phyloP scores from a whole-genome alignment of 2,888 invertebrate genomes.

The Caenorhabditis uteleia region DNA sequence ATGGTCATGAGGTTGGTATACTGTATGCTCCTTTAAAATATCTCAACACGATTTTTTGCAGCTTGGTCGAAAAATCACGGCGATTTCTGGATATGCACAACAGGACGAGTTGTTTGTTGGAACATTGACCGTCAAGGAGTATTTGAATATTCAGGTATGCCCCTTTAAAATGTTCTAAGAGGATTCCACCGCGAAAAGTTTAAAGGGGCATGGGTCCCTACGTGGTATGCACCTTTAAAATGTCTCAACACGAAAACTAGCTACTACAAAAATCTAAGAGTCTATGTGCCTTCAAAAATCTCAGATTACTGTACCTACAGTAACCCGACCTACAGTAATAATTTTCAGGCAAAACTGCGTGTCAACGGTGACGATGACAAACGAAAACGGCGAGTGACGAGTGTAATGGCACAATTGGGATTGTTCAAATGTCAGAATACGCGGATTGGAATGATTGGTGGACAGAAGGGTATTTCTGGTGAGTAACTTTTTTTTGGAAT shows the following conservation, averaged over 20 bases:
- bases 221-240: too few relatives aligned
- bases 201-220: too few relatives aligned
- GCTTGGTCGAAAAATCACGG: conserved; percentile 55
- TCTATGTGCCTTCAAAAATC: too few relatives aligned
- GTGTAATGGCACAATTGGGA: conserved; percentile 77
- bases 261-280: too few relatives aligned
- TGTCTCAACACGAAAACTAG: too few relatives aligned
- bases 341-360: conserved; percentile 44
- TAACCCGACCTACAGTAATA: background rate
- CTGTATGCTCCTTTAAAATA: background rate
- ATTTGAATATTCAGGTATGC: conserved; percentile 71
- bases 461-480: conserved; percentile 73
- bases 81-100: conserved; percentile 66
- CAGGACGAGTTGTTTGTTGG: conserved; percentile 69
- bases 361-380: conserved; percentile 78
- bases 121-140: conserved; percentile 68
- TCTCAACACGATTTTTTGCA: conserved; percentile 12
- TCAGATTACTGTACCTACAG: too few relatives aligned
- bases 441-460: conserved; percentile 85
- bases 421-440: conserved; percentile 88
- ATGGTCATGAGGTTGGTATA: conserved; percentile 50
- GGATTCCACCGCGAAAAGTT: too few relatives aligned
- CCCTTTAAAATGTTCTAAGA: background rate
- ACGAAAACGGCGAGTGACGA: conserved; percentile 41
- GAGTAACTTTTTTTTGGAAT: too few relatives aligned